A percentile compares a stretch with the other conserved stretches of the same genome.
phyloP scores from a whole-genome alignment of 2,113 vertebrate species.

The Lynx canadensis region DNA sequence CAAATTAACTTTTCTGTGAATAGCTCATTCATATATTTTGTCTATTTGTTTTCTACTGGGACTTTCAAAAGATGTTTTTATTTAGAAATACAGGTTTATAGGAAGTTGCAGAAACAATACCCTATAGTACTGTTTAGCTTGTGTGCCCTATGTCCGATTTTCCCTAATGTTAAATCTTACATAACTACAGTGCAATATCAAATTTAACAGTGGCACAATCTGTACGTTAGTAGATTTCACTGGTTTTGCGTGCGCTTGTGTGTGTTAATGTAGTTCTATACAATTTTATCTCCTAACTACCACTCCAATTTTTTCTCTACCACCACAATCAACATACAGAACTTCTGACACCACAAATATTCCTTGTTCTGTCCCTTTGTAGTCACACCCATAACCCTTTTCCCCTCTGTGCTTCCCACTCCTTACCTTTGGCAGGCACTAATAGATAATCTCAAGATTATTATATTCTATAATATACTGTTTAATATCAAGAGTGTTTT shows the following conservation, averaged over 20 bases:
- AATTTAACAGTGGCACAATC: background rate
- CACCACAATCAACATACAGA: background rate
- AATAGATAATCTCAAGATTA: background rate
- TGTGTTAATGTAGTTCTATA: background rate
- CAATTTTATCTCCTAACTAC: background rate
- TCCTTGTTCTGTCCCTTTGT: background rate
- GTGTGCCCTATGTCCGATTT: background rate
- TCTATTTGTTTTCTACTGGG: background rate
- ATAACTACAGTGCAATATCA: background rate
- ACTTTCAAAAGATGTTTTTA: background rate
- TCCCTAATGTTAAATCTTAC: background rate
- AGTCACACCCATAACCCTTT: background rate
- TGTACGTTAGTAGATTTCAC: background rate
- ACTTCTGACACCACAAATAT: background rate
- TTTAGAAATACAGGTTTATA: background rate
- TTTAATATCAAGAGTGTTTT: background rate
- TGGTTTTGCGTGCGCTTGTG: background rate
- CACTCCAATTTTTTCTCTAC: too few relatives aligned
- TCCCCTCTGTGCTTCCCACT: background rate
- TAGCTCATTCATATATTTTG: background rate
- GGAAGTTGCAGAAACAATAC: background rate
- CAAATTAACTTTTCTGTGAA: background rate
- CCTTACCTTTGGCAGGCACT: background rate
- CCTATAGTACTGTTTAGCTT: background rate
- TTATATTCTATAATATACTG: background rate